Evolutionary conservation across 2,113 vertebrate genomes (phyloP), one percentile per base, ranked within the genome.

Genomic region (Passer montanus): DNA sequence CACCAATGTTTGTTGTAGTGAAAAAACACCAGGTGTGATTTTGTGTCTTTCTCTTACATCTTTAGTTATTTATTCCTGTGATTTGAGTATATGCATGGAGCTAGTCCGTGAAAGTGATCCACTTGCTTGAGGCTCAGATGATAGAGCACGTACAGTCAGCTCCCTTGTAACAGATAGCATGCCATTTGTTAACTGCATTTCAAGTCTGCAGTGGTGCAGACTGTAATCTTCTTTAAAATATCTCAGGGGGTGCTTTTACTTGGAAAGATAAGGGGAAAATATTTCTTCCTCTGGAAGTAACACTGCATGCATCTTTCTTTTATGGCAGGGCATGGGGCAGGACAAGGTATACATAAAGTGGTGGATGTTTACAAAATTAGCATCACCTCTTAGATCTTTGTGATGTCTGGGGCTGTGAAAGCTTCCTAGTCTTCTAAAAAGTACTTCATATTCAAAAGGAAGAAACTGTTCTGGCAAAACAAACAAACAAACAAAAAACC

Each of bases 241-340:
- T 94, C 50, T 60, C 62, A 41, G 27, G 19, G 39, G 33, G 33
- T 92, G 55, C 83, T 90, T 93, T 77, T 75, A 79, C 66, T 37
- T 72, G 28, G 60, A 82, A 93, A 97, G 93, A 95, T 86, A 94
- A 72, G 46, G 70, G 43, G 15, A 77, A 97, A 88, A 76, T 90
- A 89, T 82, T 86, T 90, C 84, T 95, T 94, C 70, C 64, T 91
- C 91, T 93, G 73, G 78, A 96, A 92, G 43, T 84, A 95, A 83
- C 50, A 68, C 73, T 28, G 35, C 39, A 68, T 89, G 55, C 67
- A 73, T 90, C 93, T 91, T 87, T 95, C 50, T 78, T 63, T 85
- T 67, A 81, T 43, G 49, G 44, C 64, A 77, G 13, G 20, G 44
- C 66, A 78, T 21, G 31, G 52, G 47, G 43, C 23, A 89, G 80